phyloP scores from a whole-genome alignment of 1,140 invertebrate species.

The Drosophila saltans region DNA sequence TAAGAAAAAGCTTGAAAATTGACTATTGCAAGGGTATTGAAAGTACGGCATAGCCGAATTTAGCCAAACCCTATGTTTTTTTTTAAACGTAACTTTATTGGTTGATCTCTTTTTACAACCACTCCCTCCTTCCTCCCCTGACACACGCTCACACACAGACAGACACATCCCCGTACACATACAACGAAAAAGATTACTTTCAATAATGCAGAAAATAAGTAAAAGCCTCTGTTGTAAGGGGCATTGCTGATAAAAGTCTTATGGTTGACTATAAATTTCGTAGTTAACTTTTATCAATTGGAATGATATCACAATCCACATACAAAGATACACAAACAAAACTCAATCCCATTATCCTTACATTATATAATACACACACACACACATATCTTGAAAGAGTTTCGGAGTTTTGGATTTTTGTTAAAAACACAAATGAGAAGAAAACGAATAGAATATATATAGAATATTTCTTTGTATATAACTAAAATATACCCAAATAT shows the following conservation, averaged over 20 bases:
- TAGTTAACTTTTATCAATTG: background rate
- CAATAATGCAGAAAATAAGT: constrained; percentile 1
- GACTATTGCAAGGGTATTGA: background rate
- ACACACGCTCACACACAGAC: background rate
- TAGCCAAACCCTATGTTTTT: background rate
- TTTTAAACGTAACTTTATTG: background rate
- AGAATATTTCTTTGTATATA: constrained; percentile 47
- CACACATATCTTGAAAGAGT: constrained; percentile 58
- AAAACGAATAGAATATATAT: background rate
- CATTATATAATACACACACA: background rate
- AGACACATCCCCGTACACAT: background rate
- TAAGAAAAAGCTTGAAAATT: background rate
- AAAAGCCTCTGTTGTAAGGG: constrained; percentile 13
- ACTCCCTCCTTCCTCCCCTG: too few species aligned
- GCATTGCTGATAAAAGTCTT: background rate
- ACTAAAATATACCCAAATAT: constrained; percentile 4
- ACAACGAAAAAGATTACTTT: constrained; percentile 12
- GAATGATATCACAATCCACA: background rate
- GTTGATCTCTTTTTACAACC: background rate
- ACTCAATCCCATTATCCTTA: background rate
- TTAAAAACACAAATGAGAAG: background rate
- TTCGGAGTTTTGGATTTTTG: constrained; percentile 22
- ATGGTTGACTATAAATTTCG: too few species aligned
- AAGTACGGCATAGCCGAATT: constrained; percentile 1
- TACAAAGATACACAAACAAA: too few species aligned